Evolutionary conservation across 2,113 vertebrate species (phyloP), one percentile per base, ranked within the genome.

Genomic region (Leuciscus idus): DNA sequence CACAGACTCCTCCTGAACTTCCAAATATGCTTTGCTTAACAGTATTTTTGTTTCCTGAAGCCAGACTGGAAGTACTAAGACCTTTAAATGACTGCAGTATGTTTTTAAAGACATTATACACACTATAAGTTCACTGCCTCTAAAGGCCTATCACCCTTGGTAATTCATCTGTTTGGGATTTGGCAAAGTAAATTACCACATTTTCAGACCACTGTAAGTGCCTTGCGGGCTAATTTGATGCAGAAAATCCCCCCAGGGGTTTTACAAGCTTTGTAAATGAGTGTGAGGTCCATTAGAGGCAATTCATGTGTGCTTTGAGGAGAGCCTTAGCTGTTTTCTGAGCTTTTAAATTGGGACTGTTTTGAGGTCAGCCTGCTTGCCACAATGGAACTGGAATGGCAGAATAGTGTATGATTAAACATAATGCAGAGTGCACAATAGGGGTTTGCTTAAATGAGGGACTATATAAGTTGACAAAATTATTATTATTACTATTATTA

Each of bases 11-110:
- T 91, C 76, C 79, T 85, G 76, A 39, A 64, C 84, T 73, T 87
- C 74, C 81, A 87, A 90, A 91, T 87, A 90, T 86, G 88, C 87
- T 89, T 59, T 79, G 89, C 85, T 87, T 89, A 90, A 91, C 87
- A 86, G 82, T 88, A 92, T 92, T 92, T 87, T 82, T 73, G 87
- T 59, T 89, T 88, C 83, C 87, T 87, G 84, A 88, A 89, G 68
- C 83, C 55, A 36, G 73, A 39, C 87, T 84, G 88, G 66, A 90
- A 86, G 86, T 89, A 89, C 87, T 57, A 81, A 89, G 89, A 87
- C 87, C 84, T 86, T 84, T 89, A 92, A 91, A 90, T 89, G 87
- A 92, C 84, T 88, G 43, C 88, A 76, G 76, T 84, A 83, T 87
- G 88, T 91, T 92, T 87, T 89, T 83, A 89, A 91, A 89, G 86